Evolutionary conservation across 1,140 invertebrate genomes (phyloP).

Genomic region (Ctenoplectra terminalis): DNA sequence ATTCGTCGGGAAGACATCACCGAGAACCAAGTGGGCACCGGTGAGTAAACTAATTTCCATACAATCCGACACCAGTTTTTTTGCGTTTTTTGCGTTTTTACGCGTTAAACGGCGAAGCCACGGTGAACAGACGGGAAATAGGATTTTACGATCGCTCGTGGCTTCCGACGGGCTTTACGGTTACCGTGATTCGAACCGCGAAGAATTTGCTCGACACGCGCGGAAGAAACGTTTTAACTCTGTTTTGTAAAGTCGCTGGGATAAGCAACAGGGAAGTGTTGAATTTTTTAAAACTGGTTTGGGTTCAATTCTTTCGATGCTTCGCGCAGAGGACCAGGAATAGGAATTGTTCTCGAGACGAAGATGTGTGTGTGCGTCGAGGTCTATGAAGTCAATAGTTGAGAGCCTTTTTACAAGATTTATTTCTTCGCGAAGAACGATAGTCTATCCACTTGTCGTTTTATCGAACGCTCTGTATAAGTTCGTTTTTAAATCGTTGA

Average conservation of each 20-base stretch:
- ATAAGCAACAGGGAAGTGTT: not conserved
- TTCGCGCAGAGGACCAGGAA: not conserved
- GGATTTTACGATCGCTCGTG: not conserved
- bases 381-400: no score
- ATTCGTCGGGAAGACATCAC: constrained; percentile 54
- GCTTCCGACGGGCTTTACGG: not conserved
- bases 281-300: not conserved
- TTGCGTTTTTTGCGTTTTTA: not conserved
- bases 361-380: no score
- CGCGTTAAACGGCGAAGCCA: no score
- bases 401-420: no score
- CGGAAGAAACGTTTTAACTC: not conserved
- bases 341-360: not conserved
- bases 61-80: not conserved
- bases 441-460: no score
- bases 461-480: no score
- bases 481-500: no score
- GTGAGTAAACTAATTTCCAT: constrained; percentile 50
- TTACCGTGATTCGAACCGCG: not conserved
- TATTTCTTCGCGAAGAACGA: no score
- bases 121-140: not conserved
- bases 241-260: no score
- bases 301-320: not conserved
- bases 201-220: not conserved
- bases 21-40: constrained; percentile 21